Evolutionary conservation across 2,797 vertebrate species (phyloP), one percentile per base, ranked within the genome.

Genomic region (Microctenopoma lineatum): DNA sequence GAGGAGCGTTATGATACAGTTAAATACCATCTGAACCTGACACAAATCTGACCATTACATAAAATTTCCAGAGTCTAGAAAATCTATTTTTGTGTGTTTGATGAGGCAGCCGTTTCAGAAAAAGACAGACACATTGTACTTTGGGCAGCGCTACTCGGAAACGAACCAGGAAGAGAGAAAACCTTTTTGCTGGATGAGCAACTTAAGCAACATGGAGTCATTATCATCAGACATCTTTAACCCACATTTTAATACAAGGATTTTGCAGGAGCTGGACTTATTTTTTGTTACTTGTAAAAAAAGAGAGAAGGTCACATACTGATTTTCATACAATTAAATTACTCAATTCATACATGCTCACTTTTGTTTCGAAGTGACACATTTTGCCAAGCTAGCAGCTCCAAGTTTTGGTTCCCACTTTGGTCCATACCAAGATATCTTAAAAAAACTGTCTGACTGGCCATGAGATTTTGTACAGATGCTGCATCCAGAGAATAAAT

Each of bases 91-190:
- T 47, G 8, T 15, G 27, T 21, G n/a, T 38, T 18, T 61, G 32
- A 42, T 39, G 34, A 41, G 16, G n/a, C 59, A 62, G 34, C 46
- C 39, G 25, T 11, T 62, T 39, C 2, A n/a, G 21, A 5, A 14
- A 27, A 16, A 50, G 32, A 58, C 25, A 11, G 5, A 46, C 29
- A 60, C 15, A 9, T 1, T 55, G 53, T 25, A 13, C 48, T 18
- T 9, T 48, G 9, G 21, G 13, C 32, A 39, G 7, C 18, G 10
- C 39, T 15, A 29, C 29, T 14, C 7, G n/a, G 16, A 53, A 64
- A 53, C 13, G 32, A 53, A 64, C n/a, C 29, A 47, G 32, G 58
- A 47, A 36, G 27, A 11, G 39, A 61, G 46, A 39, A 50, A 32
- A 38, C 13, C 3, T 18, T 46, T 32, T 3, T 60, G 59, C 32